Percentiles rank a stretch among this genome's conserved stretches.
Conservation (phyloP, 2,888 invertebrate species). For the Cheilosia scutellata region DNA sequence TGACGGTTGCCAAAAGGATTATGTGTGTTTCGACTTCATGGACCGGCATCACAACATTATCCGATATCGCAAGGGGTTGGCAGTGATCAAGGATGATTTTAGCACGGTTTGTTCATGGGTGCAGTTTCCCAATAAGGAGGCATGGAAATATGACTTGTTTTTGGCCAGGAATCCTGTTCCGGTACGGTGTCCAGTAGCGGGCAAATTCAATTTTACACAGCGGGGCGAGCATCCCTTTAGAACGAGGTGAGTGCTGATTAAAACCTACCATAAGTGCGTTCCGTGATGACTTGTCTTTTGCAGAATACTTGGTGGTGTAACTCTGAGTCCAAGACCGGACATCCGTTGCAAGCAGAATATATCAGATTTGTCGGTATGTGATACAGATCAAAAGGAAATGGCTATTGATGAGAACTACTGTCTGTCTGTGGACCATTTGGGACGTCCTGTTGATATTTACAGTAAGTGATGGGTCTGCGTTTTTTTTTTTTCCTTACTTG, state of each 20-base stretch:
- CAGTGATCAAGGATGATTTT: constrained; percentile 95
- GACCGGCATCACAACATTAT: constrained; percentile 98
- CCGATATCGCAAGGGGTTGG: constrained; percentile 93
- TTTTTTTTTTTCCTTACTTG: not conserved
- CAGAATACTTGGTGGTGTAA: constrained; percentile 97
- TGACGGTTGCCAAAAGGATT: constrained; percentile 98
- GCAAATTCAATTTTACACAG: constrained; percentile 97
- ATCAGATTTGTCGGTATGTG: constrained; percentile 98
- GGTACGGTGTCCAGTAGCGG: constrained; percentile 97
- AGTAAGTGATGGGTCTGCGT: constrained; percentile 80
- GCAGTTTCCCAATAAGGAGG: constrained; percentile 92
- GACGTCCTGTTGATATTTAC: constrained; percentile 97
- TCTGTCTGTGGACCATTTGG: constrained; percentile 97
- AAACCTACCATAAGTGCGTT: not conserved
- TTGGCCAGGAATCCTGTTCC: constrained; percentile 94
- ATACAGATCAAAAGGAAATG: constrained; percentile 96
- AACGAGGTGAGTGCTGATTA: constrained; percentile 86
- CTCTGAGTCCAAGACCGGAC: constrained; percentile 95
- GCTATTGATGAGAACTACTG: constrained; percentile 98
- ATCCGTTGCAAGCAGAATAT: constrained; percentile 96
- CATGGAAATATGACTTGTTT: constrained; percentile 95
- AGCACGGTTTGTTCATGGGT: constrained; percentile 98
- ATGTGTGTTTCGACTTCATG: constrained; percentile 97
- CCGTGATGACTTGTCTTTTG: constrained; percentile 65
- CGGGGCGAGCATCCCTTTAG: constrained; percentile 95